Conservation (phyloP, 1,140 invertebrate species). For the Lamellibrachia luymesi region DNA sequence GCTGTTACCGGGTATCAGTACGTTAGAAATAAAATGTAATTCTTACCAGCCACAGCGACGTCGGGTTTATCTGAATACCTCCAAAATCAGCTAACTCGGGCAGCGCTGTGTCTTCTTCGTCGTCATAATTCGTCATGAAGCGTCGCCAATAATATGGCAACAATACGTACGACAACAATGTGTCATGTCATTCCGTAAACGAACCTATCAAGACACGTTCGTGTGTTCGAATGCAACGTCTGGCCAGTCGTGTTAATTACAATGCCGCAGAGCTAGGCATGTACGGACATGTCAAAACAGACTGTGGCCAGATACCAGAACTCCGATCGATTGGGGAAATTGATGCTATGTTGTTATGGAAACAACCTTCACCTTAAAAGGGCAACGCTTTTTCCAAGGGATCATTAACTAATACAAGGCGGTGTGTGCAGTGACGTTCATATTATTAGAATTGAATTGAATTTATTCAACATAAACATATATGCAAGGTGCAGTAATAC, state of each 20-base stretch:
- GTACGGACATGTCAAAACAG: neutral
- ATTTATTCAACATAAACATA: no score
- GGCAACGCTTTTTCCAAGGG: neutral
- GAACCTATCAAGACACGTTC: neutral
- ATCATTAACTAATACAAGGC: neutral
- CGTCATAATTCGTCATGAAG: neutral
- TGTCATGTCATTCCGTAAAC: neutral
- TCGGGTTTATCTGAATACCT: neutral
- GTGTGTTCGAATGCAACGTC: neutral
- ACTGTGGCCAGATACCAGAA: neutral
- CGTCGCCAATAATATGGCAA: neutral
- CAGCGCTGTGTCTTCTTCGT: neutral
- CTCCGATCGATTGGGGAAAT: neutral
- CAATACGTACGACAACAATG: neutral
- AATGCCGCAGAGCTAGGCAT: neutral
- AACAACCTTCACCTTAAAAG: neutral
- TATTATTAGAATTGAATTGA: no score
- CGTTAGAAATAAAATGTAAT: neutral
- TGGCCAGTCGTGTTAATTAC: neutral
- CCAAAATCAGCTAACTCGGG: neutral
- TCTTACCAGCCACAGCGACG: neutral
- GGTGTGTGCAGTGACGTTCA: neutral
- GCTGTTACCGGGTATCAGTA: no score
- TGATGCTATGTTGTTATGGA: conserved; percentile 1
- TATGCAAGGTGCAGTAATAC: no score